These are phyloP conservation scores for Lates japonicus DNA, from an alignment of 2,797 vertebrate genomes.

Conservation along the genomic window DNA sequence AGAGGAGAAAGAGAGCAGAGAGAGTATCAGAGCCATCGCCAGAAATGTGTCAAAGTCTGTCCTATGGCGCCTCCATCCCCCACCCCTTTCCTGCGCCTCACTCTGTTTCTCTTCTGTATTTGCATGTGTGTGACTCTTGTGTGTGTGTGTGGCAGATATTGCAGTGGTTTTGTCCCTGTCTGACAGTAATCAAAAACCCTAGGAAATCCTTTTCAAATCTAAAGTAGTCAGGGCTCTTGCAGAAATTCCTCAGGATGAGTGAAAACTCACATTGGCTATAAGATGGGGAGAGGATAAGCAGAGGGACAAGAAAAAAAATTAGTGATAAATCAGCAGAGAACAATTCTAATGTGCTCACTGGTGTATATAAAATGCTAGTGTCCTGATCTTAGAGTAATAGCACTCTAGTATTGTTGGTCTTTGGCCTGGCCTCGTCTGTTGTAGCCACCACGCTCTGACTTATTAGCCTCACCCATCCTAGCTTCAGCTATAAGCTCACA, in stretches of 20 bases:
- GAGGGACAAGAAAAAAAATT: constrained; percentile 16
- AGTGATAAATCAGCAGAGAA: constrained; percentile 63
- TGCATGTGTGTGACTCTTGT: constrained; percentile 47
- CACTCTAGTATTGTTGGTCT: constrained; percentile 71
- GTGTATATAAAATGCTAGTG: constrained; percentile 35
- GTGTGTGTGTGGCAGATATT: constrained; percentile 70
- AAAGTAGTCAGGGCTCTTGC: constrained; percentile 73
- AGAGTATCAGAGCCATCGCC: constrained; percentile 78
- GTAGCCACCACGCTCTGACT: constrained; percentile 80
- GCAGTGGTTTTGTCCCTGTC: constrained; percentile 81
- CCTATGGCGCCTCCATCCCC: constrained; percentile 78
- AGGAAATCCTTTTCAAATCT: constrained; percentile 85
- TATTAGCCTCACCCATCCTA: constrained; percentile 64
- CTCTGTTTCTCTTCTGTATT: constrained; percentile 75
- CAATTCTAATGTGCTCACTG: constrained; percentile 38
- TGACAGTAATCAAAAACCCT: constrained; percentile 85
- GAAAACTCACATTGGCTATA: constrained; percentile 48
- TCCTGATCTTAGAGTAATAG: constrained; percentile 55
- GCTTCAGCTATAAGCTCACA: constrained; percentile 46
- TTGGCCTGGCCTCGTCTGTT: constrained; percentile 70
- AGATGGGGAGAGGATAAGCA: constrained; percentile 38
- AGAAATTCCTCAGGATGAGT: constrained; percentile 74
- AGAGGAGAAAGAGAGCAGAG: constrained; percentile 76
- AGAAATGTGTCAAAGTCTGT: constrained; percentile 88
- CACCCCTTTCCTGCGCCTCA: constrained; percentile 56